Evolutionary conservation across 2,888 invertebrate species (phyloP).

Genomic region (Dynastes tityus): DNA sequence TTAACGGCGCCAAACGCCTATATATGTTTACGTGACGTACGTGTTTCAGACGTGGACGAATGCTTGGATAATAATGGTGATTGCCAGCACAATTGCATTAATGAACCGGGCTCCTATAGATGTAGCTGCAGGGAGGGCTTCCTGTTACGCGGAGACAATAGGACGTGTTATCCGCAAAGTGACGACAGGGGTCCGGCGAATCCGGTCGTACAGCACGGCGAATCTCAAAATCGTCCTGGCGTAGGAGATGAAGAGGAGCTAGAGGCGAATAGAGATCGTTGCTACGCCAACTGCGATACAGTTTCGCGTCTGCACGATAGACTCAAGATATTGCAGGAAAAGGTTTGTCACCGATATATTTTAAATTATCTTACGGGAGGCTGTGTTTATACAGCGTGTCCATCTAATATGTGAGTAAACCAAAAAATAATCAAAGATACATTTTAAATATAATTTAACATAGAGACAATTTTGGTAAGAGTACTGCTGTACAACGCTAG

Average conservation of each 20-base stretch:
- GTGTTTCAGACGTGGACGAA: constrained; percentile 74
- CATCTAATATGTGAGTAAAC: too few species aligned
- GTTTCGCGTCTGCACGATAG: constrained; percentile 75
- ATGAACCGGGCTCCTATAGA: constrained; percentile 75
- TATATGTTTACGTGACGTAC: background rate
- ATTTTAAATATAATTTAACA: too few species aligned
- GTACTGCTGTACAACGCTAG: too few species aligned
- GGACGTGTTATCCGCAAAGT: constrained; percentile 71
- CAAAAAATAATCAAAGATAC: too few species aligned
- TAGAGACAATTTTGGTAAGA: too few species aligned
- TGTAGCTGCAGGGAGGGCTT: constrained; percentile 76
- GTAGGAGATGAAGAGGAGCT: constrained; percentile 41
- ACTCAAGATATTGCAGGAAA: constrained; percentile 73
- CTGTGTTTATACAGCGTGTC: too few species aligned
- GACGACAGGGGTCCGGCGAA: constrained; percentile 49
- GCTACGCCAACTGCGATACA: constrained; percentile 78
- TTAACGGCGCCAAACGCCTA: constrained; percentile 6
- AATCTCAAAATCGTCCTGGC: constrained; percentile 33
- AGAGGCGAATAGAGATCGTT: constrained; percentile 72
- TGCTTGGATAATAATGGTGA: constrained; percentile 75
- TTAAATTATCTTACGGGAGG: too few species aligned
- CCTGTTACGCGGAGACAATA: constrained; percentile 73
- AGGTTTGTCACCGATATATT: constrained; percentile 60
- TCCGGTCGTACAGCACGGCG: constrained; percentile 18
- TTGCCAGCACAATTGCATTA: constrained; percentile 78